Conservation (phyloP, 2,113 vertebrate species). For the Rhegmatorhina hoffmannsi region DNA sequence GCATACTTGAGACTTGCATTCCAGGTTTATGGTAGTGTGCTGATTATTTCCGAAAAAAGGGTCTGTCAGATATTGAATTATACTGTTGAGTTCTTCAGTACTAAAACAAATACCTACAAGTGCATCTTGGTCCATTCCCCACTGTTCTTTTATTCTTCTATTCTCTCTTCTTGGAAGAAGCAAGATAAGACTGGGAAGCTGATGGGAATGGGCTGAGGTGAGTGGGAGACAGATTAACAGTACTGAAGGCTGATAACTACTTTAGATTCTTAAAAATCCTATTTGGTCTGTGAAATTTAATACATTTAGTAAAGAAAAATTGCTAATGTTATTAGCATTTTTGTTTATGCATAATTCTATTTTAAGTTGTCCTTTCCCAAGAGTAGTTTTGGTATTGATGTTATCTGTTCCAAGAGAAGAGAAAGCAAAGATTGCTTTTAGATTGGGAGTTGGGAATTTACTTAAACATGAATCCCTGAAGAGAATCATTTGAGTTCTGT, state of each 20-base stretch:
- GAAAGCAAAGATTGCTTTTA: background rate
- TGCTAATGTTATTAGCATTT: background rate
- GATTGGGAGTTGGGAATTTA: background rate
- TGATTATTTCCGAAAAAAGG: background rate
- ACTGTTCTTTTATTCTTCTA: background rate
- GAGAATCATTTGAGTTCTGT: background rate
- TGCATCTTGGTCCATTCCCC: background rate
- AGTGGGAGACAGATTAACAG: background rate
- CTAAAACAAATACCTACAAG: background rate
- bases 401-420: background rate
- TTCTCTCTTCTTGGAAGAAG: background rate
- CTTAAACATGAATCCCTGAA: background rate
- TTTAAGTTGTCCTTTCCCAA: slow-evolving; percentile 10
- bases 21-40: background rate
- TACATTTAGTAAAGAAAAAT: background rate
- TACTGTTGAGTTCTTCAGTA: background rate
- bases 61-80: background rate
- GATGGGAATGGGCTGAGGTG: background rate
- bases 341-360: slow-evolving; percentile 16
- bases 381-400: background rate
- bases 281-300: background rate
- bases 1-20: background rate
- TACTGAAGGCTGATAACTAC: background rate
- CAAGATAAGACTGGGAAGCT: background rate
- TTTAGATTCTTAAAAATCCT: background rate